Evolutionary conservation across 2,113 vertebrate species (phyloP).

Genomic region (Plestiodon gilberti): DNA sequence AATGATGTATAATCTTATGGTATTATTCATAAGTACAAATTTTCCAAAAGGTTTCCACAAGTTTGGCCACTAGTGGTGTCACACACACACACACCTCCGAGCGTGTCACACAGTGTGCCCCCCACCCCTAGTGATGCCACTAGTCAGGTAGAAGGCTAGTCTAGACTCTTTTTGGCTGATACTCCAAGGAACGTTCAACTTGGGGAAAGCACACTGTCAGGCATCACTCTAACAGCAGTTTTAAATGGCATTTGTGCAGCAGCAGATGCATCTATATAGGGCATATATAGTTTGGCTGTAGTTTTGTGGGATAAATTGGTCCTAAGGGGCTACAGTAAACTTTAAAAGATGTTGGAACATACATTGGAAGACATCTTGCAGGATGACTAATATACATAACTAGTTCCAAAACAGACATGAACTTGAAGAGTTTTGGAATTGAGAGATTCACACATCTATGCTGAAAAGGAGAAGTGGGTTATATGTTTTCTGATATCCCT

Average conservation of each 20-base stretch:
- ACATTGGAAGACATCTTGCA: not conserved
- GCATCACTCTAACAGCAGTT: not conserved
- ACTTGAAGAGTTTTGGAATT: not conserved
- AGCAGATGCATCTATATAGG: not conserved
- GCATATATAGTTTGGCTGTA: not conserved
- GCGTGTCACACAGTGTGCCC: too few species aligned
- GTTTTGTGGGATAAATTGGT: not conserved
- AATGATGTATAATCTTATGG: too few species aligned
- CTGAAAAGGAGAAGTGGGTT: not conserved
- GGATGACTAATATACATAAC: not conserved
- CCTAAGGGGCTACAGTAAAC: not conserved
- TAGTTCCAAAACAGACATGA: not conserved
- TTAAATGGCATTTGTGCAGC: not conserved
- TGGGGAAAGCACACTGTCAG: not conserved
- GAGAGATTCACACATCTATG: not conserved
- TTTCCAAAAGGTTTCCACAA: too few species aligned
- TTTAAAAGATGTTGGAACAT: not conserved
- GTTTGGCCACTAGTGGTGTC: too few species aligned
- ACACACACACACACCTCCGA: too few species aligned
- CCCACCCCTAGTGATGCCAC: too few species aligned
- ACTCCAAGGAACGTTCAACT: not conserved
- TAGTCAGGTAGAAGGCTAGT: not conserved
- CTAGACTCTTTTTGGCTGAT: not conserved
- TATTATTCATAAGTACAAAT: too few species aligned
- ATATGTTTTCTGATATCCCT: not conserved